phyloP scores from a whole-genome alignment of 1,140 invertebrate species.

The Triops cancriformis region DNA sequence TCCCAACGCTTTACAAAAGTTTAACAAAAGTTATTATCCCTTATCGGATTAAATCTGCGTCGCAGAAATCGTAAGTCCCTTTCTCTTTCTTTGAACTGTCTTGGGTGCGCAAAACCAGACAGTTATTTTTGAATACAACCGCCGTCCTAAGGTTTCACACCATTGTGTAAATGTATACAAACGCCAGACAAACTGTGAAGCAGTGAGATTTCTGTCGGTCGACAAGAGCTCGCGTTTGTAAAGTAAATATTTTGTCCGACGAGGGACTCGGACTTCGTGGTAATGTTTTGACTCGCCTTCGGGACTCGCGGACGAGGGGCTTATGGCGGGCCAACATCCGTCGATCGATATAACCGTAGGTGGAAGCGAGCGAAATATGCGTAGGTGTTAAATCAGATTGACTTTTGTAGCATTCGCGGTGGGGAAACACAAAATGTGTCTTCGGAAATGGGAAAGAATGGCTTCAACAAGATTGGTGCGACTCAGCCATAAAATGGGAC shows the following conservation, averaged over 20 bases:
- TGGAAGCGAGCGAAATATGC: not conserved
- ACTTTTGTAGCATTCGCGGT: no score
- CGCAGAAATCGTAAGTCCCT: not conserved
- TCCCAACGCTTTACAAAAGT: no score
- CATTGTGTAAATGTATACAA: no score
- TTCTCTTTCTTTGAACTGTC: not conserved
- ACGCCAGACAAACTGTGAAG: no score
- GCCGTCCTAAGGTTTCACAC: no score
- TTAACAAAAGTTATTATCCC: not conserved
- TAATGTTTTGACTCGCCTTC: not conserved
- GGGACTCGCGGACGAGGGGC: not conserved
- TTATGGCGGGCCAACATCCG: constrained; percentile 5
- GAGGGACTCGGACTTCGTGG: not conserved
- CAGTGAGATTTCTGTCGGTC: no score
- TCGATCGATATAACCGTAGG: constrained; percentile 6
- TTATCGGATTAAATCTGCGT: not conserved
- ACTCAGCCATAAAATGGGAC: no score
- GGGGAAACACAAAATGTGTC: no score
- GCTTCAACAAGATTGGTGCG: no score
- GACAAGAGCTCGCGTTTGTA: not conserved
- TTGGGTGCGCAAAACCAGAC: no score
- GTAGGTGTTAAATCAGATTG: not conserved
- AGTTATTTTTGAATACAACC: no score
- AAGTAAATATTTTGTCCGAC: not conserved
- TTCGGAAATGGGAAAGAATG: no score